These are phyloP conservation scores for Brachionus plicatilis DNA, from an alignment of 1,140 invertebrate species.

Conservation along the genomic window DNA sequence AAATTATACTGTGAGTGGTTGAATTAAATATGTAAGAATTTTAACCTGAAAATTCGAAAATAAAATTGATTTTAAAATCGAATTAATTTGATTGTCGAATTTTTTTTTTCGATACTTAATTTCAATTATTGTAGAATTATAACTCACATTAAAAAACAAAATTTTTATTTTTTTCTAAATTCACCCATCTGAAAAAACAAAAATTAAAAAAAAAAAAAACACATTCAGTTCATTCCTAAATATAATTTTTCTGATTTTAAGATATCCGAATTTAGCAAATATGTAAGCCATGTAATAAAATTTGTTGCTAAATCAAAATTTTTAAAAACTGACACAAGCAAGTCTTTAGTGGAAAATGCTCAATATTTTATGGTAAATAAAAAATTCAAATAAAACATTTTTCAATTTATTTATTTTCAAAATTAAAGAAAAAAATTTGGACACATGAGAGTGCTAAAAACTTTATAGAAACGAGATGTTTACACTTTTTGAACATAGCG, in stretches of 20 bases:
- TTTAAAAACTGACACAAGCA: not conserved
- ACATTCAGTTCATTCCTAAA: not conserved
- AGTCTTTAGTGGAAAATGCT: not conserved
- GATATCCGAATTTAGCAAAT: constrained; percentile 18
- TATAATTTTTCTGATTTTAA: not conserved
- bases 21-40: too few species aligned
- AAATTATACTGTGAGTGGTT: too few species aligned
- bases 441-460: constrained; percentile 22
- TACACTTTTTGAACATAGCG: constrained; percentile 26
- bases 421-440: constrained; percentile 35
- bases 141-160: too few species aligned
- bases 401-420: not conserved
- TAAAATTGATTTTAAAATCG: too few species aligned
- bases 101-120: too few species aligned
- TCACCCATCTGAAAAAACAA: too few species aligned
- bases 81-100: too few species aligned
- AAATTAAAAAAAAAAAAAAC: too few species aligned
- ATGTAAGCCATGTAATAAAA: constrained; percentile 42
- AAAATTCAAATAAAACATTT: not conserved
- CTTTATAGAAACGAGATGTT: constrained; percentile 4
- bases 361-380: not conserved
- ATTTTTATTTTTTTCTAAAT: too few species aligned
- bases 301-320: not conserved
- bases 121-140: too few species aligned
- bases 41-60: too few species aligned